phyloP scores from a whole-genome alignment of 2,797 vertebrate genomes.

The Amblyopsis hoosieri region DNA sequence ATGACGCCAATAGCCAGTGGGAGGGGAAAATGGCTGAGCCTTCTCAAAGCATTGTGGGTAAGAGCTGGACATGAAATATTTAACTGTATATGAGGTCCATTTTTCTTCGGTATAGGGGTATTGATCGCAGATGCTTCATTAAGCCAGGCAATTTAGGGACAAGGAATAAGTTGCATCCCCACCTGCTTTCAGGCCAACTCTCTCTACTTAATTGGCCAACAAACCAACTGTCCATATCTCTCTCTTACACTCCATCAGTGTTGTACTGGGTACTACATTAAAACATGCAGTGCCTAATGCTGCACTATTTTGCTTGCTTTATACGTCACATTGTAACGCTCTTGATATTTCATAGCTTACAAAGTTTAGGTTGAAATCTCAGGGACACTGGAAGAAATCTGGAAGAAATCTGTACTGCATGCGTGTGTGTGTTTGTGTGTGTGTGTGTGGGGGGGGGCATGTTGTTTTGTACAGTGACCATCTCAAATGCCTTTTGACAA shows the following conservation, averaged over 20 bases:
- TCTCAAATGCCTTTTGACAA: slow-evolving; percentile 6
- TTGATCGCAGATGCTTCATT: slow-evolving; percentile 60
- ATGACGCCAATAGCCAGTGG: slow-evolving; percentile 28
- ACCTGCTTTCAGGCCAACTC: slow-evolving; percentile 17
- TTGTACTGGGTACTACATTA: slow-evolving; percentile 75
- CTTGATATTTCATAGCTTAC: slow-evolving; percentile 74
- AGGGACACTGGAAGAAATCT: slow-evolving; percentile 19
- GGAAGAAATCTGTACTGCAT: neutral
- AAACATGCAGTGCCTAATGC: slow-evolving; percentile 71
- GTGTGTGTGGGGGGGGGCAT: neutral
- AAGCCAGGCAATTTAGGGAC: slow-evolving; percentile 54
- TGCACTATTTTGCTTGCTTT: slow-evolving; percentile 70
- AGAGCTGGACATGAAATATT: slow-evolving; percentile 41
- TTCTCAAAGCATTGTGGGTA: slow-evolving; percentile 26
- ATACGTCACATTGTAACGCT: slow-evolving; percentile 64
- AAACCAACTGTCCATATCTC: slow-evolving; percentile 42
- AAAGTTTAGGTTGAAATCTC: slow-evolving; percentile 70
- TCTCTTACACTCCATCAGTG: slow-evolving; percentile 58
- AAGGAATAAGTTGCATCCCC: slow-evolving; percentile 31
- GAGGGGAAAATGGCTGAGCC: slow-evolving; percentile 13
- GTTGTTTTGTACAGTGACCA: neutral
- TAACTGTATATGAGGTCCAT: slow-evolving; percentile 43
- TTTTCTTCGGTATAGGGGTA: slow-evolving; percentile 47
- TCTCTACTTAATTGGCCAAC: slow-evolving; percentile 27
- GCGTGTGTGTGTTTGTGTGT: neutral